These are phyloP conservation scores for Platyura marginata DNA, from an alignment of 1,140 invertebrate species.

Conservation along the genomic window DNA sequence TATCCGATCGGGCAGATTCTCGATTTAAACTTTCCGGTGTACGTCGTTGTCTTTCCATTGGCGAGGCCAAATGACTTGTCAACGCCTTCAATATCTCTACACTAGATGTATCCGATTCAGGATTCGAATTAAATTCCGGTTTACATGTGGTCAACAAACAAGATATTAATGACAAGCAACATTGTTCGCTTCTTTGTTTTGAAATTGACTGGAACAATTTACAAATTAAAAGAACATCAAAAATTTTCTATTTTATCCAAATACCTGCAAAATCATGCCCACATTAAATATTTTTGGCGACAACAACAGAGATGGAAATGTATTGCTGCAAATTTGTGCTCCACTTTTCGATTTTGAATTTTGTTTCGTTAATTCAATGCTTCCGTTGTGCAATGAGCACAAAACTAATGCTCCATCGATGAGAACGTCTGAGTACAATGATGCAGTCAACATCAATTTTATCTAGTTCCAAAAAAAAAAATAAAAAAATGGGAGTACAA, in stretches of 20 bases:
- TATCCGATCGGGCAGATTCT: not conserved
- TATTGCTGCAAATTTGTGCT: conserved; percentile 29
- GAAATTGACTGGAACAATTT: conserved; percentile 8
- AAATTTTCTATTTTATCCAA: not conserved
- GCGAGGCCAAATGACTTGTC: not conserved
- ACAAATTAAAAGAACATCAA: not conserved
- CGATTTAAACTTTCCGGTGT: not conserved
- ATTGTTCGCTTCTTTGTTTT: conserved; percentile 2
- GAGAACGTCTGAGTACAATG: conserved; percentile 9
- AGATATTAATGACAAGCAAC: conserved; percentile 1
- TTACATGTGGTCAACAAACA: conserved; percentile 13
- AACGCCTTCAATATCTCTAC: conserved; percentile 30
- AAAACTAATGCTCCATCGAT: conserved; percentile 2
- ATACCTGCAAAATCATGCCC: conserved; percentile 29
- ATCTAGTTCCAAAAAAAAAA: conserved; percentile 20
- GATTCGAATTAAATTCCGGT: conserved; percentile 10
- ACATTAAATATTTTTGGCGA: conserved; percentile 32
- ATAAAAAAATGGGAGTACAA: not conserved
- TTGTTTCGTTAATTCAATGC: conserved; percentile 7
- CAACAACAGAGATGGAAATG: conserved; percentile 33
- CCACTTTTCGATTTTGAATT: conserved; percentile 14
- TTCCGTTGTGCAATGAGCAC: not conserved
- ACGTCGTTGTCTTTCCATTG: not conserved
- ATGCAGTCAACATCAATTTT: conserved; percentile 17
- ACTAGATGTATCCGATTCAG: conserved; percentile 30